These are phyloP conservation scores for Spatulosminthurus flaviceps DNA, from an alignment of 2,888 invertebrate genomes.

Conservation along the genomic window DNA sequence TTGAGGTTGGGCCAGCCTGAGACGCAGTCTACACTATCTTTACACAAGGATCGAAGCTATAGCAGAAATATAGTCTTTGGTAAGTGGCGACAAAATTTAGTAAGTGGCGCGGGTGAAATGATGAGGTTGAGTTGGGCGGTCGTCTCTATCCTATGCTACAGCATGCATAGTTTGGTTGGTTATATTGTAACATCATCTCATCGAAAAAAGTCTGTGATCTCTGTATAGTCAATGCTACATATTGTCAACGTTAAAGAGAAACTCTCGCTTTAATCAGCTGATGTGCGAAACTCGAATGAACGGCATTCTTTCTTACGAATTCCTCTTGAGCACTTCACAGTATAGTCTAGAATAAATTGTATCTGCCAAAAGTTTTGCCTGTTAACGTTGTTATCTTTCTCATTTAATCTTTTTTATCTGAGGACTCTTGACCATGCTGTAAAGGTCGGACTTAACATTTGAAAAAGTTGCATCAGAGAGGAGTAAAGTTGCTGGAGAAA, in stretches of 20 bases:
- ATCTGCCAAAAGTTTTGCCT: not conserved
- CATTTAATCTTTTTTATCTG: not conserved
- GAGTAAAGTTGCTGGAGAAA: too few species aligned
- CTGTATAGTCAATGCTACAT: not conserved
- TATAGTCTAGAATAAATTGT: not conserved
- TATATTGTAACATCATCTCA: too few species aligned
- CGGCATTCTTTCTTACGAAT: not conserved
- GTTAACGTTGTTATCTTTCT: not conserved
- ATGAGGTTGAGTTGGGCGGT: slow-evolving; percentile 27
- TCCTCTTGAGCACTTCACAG: not conserved
- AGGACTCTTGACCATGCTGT: too few species aligned
- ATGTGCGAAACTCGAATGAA: slow-evolving; percentile 18
- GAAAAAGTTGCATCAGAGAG: too few species aligned
- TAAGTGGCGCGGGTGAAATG: slow-evolving; percentile 31
- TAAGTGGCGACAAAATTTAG: slow-evolving; percentile 24
- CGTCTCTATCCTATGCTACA: not conserved
- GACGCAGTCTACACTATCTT: not conserved
- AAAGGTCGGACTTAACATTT: too few species aligned
- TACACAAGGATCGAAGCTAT: not conserved
- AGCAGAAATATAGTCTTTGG: not conserved
- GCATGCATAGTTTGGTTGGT: too few species aligned
- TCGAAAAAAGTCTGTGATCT: not conserved
- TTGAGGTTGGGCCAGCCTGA: not conserved
- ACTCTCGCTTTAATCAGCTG: not conserved
- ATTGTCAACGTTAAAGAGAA: slow-evolving; percentile 7